Evolutionary conservation across 37 sponge, comb jelly and placozoan genomes (phyloP).

Genomic region (Haliclona indistincta): DNA sequence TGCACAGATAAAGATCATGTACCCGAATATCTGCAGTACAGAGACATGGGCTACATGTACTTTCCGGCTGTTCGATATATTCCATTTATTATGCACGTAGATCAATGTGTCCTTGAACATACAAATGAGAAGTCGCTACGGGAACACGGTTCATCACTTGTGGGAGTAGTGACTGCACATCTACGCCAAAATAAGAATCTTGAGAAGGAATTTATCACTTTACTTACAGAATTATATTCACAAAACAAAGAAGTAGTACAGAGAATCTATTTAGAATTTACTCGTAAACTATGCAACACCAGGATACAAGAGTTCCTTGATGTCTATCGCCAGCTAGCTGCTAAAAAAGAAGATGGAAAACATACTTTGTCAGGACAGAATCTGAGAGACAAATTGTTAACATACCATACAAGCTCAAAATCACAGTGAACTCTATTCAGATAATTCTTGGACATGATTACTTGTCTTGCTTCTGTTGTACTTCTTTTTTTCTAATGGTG

Average conservation of each 20-base stretch:
- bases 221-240: no score
- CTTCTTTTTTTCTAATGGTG: not conserved
- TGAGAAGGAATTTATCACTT: no score
- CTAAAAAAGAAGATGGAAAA: not conserved
- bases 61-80: slow-evolving; percentile 13
- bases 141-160: not conserved
- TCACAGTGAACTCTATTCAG: no score
- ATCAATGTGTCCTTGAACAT: not conserved
- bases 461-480: no score
- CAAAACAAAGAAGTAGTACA: not conserved
- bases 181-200: no score
- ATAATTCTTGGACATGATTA: no score
- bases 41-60: slow-evolving; percentile 31
- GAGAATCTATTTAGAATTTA: not conserved
- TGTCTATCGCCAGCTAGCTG: not conserved
- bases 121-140: not conserved
- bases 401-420: not conserved
- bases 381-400: not conserved
- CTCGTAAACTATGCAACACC: slow-evolving; percentile 3
- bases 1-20: slow-evolving; percentile 8
- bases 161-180: not conserved
- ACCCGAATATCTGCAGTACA: slow-evolving; percentile 19
- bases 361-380: not conserved
- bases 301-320: slow-evolving; percentile 1
- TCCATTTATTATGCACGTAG: slow-evolving; percentile 9